Percentiles rank a stretch among this genome's conserved stretches.
Evolutionary conservation across 2,888 invertebrate species (phyloP).

Genomic region (Amphimallon solstitiale): DNA sequence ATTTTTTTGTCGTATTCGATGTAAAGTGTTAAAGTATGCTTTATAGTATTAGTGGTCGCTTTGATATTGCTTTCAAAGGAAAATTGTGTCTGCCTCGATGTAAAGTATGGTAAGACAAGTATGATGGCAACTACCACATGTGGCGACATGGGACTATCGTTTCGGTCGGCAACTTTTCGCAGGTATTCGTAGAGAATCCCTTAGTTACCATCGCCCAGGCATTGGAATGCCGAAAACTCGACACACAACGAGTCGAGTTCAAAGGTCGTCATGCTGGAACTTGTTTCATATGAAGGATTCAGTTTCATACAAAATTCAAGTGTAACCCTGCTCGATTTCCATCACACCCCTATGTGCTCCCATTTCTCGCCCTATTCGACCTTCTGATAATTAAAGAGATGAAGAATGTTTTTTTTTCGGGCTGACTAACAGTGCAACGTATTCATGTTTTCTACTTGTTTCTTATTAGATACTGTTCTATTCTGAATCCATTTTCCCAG

Average conservation of each 20-base stretch:
- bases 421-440: conserved; percentile 21
- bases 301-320: conserved; percentile 51
- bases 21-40: conserved; percentile 23
- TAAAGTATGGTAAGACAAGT: conserved; percentile 36
- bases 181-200: conserved; percentile 45
- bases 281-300: conserved; percentile 48
- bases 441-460: conserved; percentile 19
- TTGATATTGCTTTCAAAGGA: conserved; percentile 38
- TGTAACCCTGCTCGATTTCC: conserved; percentile 18
- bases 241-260: conserved; percentile 44
- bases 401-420: conserved; percentile 38
- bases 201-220: conserved; percentile 23
- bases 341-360: conserved; percentile 39
- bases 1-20: not conserved
- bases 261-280: conserved; percentile 46
- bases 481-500: conserved; percentile 41
- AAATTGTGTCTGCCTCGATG: conserved; percentile 21
- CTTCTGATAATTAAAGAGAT: conserved; percentile 46
- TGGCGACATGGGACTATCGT: conserved; percentile 41
- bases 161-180: conserved; percentile 41
- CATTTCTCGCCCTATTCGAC: conserved; percentile 41
- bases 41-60: conserved; percentile 38
- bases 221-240: conserved; percentile 46
- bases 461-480: conserved; percentile 29
- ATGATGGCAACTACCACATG: conserved; percentile 40